phyloP scores from a whole-genome alignment of 2,113 vertebrate genomes.

The Pteropus alecto region DNA sequence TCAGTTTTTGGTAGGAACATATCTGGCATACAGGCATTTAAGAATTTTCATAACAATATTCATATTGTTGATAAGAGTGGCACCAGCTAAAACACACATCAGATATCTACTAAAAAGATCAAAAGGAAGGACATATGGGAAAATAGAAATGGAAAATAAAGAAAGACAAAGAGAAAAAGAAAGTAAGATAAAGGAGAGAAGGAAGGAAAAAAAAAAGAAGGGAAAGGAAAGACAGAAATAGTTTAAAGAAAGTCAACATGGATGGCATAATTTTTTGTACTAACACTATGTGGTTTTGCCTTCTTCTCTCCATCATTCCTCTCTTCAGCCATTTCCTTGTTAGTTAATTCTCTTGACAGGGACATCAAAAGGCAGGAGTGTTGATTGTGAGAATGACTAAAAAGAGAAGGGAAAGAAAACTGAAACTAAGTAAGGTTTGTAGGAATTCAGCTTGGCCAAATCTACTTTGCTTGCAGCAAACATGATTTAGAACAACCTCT shows the following conservation, averaged over 20 bases:
- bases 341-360: not conserved
- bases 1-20: not conserved
- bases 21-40: not conserved
- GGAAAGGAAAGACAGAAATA: not conserved
- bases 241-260: not conserved
- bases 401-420: not conserved
- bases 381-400: not conserved
- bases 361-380: not conserved
- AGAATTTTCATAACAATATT: not conserved
- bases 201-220: too few relatives aligned
- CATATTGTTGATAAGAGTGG: not conserved
- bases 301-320: not conserved
- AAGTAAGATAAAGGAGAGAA: too few relatives aligned
- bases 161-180: not conserved
- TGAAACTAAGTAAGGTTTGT: not conserved
- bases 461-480: not conserved
- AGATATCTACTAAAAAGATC: not conserved
- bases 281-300: not conserved
- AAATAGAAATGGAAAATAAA: not conserved
- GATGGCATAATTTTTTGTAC: not conserved
- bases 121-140: not conserved
- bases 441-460: not conserved
- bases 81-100: not conserved
- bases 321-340: not conserved
- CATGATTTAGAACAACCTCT: not conserved